These are phyloP conservation scores for Drosophila watanabei DNA, from an alignment of 1,140 invertebrate species.

Conservation along the genomic window DNA sequence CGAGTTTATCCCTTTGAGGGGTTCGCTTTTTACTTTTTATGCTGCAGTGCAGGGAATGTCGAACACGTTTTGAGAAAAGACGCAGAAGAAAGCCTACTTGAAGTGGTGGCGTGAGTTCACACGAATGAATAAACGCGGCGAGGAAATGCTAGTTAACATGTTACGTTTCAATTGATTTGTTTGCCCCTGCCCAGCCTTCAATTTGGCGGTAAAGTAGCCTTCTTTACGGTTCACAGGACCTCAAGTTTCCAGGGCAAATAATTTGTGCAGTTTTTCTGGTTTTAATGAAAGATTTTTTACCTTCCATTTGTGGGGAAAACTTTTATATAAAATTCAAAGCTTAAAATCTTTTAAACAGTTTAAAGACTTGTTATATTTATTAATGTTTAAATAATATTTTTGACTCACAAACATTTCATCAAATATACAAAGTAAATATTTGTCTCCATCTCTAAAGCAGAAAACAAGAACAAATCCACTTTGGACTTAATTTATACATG, in stretches of 20 bases:
- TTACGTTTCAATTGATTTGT: conserved; percentile 14
- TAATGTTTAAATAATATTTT: not conserved
- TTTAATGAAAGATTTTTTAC: not conserved
- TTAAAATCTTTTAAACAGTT: not conserved
- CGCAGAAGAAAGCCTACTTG: conserved; percentile 26
- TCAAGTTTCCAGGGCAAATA: not conserved
- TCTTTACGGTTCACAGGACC: not conserved
- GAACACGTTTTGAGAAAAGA: conserved; percentile 40
- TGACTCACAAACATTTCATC: not conserved
- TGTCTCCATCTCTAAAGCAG: not conserved
- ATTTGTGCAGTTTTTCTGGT: not conserved
- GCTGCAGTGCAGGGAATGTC: conserved; percentile 43
- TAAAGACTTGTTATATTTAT: not conserved
- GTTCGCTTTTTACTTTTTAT: conserved; percentile 7
- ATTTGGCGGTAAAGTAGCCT: not conserved
- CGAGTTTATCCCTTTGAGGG: too few relatives aligned
- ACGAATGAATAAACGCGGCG: conserved; percentile 23
- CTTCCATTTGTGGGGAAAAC: too few relatives aligned
- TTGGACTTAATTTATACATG: not conserved
- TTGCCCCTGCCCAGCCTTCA: conserved; percentile 5
- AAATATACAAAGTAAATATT: not conserved
- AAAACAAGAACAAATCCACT: not conserved
- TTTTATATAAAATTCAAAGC: not conserved
- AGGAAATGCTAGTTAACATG: conserved; percentile 18
- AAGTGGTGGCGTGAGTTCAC: conserved; percentile 27